These are phyloP conservation scores for Drosophila albomicans DNA, from an alignment of 1,140 invertebrate species.

Conservation along the genomic window DNA sequence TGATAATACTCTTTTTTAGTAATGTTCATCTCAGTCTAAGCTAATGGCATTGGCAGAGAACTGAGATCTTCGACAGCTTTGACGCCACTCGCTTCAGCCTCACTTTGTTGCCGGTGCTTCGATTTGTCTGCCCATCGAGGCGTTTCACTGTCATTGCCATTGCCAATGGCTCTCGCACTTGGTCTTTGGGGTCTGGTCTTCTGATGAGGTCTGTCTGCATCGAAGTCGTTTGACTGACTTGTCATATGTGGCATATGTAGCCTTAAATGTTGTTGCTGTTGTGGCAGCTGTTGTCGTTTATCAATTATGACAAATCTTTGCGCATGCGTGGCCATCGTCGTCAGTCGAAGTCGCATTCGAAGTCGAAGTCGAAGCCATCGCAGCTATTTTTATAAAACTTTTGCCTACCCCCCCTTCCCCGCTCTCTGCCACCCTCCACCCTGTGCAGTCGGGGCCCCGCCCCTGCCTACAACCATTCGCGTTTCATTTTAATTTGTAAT, in stretches of 20 bases:
- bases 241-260: slow-evolving; percentile 51
- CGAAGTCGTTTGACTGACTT: slow-evolving; percentile 45
- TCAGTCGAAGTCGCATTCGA: slow-evolving; percentile 17
- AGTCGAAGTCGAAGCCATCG: slow-evolving; percentile 27
- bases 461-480: slow-evolving; percentile 58
- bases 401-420: slow-evolving; percentile 24
- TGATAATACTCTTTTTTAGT: too few relatives aligned
- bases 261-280: slow-evolving; percentile 37
- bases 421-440: neutral
- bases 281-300: slow-evolving; percentile 73
- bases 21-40: too few relatives aligned
- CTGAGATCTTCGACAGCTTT: neutral
- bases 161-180: slow-evolving; percentile 13
- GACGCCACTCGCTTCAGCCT: neutral
- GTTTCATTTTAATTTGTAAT: slow-evolving; percentile 83
- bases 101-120: slow-evolving; percentile 26
- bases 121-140: slow-evolving; percentile 65
- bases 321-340: slow-evolving; percentile 79
- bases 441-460: slow-evolving; percentile 1
- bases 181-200: slow-evolving; percentile 19
- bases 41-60: too few relatives aligned
- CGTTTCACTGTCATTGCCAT: slow-evolving; percentile 65
- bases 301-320: slow-evolving; percentile 84
- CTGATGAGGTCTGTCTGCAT: slow-evolving; percentile 41
- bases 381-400: slow-evolving; percentile 77